These are phyloP conservation scores for Tachyglossus aculeatus DNA, from an alignment of 2,797 vertebrate genomes.

Conservation along the genomic window DNA sequence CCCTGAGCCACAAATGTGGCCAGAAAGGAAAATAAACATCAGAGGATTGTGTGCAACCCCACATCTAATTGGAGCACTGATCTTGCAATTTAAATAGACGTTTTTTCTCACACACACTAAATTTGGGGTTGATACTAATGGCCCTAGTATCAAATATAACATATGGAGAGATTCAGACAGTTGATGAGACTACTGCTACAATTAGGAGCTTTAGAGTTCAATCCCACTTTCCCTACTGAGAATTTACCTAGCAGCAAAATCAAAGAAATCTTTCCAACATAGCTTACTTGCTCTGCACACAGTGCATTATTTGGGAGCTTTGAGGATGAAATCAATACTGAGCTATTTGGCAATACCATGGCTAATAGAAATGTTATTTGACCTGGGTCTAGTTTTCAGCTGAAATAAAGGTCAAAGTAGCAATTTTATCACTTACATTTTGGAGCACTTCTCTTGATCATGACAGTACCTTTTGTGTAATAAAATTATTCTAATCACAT, in stretches of 20 bases:
- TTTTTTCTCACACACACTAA: slow-evolving; percentile 66
- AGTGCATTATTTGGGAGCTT: slow-evolving; percentile 48
- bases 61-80: slow-evolving; percentile 66
- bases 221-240: too few species aligned
- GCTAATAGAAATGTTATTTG: slow-evolving; percentile 57
- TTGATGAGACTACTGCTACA: too few species aligned
- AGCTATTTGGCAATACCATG: slow-evolving; percentile 51
- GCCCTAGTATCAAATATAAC: background rate
- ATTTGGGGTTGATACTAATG: slow-evolving; percentile 42
- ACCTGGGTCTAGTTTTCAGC: slow-evolving; percentile 51
- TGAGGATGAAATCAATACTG: slow-evolving; percentile 34
- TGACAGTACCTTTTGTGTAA: slow-evolving; percentile 54
- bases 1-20: slow-evolving; percentile 69
- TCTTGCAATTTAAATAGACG: slow-evolving; percentile 68
- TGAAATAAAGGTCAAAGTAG: slow-evolving; percentile 65
- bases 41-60: slow-evolving; percentile 61
- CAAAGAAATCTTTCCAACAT: background rate
- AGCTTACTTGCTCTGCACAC: background rate
- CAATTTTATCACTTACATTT: slow-evolving; percentile 70
- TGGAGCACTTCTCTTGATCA: slow-evolving; percentile 65
- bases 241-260: background rate
- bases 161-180: too few species aligned
- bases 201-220: too few species aligned
- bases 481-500: slow-evolving; percentile 59
- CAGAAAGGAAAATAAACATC: slow-evolving; percentile 81